These are phyloP conservation scores for Zaprionus obscuricornis DNA, from an alignment of 2,888 invertebrate genomes.

Conservation along the genomic window DNA sequence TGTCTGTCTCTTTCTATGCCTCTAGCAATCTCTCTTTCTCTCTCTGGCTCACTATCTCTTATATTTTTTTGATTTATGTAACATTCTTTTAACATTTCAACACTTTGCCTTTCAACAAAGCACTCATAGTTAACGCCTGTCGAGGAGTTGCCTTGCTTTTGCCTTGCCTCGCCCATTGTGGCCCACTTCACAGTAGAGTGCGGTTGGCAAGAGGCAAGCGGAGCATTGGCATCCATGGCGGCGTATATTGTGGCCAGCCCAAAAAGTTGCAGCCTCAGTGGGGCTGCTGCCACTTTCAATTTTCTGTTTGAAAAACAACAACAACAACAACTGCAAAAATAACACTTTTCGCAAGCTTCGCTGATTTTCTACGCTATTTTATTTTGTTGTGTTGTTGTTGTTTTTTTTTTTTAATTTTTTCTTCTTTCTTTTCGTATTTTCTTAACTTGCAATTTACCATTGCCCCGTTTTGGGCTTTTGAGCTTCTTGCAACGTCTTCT, in stretches of 20 bases:
- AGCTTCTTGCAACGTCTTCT: too few species aligned
- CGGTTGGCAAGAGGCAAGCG: slow-evolving; percentile 30
- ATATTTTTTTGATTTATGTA: slow-evolving; percentile 18
- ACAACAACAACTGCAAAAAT: slow-evolving; percentile 28
- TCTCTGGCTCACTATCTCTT: slow-evolving; percentile 15
- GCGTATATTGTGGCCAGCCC: slow-evolving; percentile 60
- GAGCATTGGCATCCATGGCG: slow-evolving; percentile 43
- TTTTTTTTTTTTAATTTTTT: slow-evolving; percentile 41
- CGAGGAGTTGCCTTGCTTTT: too few species aligned
- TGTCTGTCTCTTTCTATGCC: too few species aligned
- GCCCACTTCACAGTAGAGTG: slow-evolving; percentile 72
- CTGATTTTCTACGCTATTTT: slow-evolving; percentile 58
- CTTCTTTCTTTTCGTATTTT: slow-evolving; percentile 34
- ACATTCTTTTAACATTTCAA: too few species aligned
- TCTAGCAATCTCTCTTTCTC: too few species aligned
- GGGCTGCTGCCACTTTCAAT: slow-evolving; percentile 58
- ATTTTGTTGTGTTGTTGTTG: slow-evolving; percentile 8
- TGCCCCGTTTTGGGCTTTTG: slow-evolving; percentile 47
- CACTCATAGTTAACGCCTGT: slow-evolving; percentile 19
- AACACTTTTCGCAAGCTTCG: slow-evolving; percentile 72
- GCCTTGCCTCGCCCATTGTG: too few species aligned
- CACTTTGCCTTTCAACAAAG: slow-evolving; percentile 44
- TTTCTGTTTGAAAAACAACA: slow-evolving; percentile 27
- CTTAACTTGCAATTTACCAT: slow-evolving; percentile 31
- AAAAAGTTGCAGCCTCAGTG: slow-evolving; percentile 37